These are phyloP conservation scores for Alosa alosa DNA, from an alignment of 2,113 vertebrate species.

Conservation along the genomic window DNA sequence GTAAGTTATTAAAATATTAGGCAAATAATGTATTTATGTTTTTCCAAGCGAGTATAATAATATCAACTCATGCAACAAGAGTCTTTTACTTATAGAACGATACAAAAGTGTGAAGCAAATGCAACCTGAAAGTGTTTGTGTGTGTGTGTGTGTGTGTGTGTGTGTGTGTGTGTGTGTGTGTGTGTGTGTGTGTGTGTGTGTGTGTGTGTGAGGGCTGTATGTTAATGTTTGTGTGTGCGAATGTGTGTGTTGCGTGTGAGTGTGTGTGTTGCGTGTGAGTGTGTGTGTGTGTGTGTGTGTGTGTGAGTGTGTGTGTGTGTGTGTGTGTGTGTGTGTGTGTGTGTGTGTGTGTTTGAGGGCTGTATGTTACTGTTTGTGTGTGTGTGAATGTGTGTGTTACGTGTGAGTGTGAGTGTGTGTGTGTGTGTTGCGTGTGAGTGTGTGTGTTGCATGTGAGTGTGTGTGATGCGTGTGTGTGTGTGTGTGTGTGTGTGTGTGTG, in stretches of 20 bases:
- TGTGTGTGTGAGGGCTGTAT: not conserved
- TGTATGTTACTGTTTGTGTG: not conserved
- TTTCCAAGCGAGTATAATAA: too few relatives aligned
- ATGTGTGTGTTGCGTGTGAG: not conserved
- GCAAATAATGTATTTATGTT: too few relatives aligned
- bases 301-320: not conserved
- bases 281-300: not conserved
- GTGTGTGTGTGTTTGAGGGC: not conserved
- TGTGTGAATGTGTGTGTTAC: not conserved
- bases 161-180: not conserved
- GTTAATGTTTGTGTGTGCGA: not conserved
- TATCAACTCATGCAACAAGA: too few relatives aligned
- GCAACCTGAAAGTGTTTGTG: not conserved
- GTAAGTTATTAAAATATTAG: too few relatives aligned
- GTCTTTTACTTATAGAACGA: too few relatives aligned
- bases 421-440: not conserved
- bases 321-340: not conserved
- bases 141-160: not conserved
- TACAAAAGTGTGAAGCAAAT: too few relatives aligned
- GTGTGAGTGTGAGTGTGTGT: not conserved
- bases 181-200: not conserved
- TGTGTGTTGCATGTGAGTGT: too few relatives aligned
- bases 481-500: too few relatives aligned
- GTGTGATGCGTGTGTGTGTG: too few relatives aligned
- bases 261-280: not conserved